Percentiles rank a stretch among this genome's conserved stretches.
These are phyloP conservation scores for Lerista edwardsae DNA, from an alignment of 2,797 vertebrate genomes.

Conservation along the genomic window DNA sequence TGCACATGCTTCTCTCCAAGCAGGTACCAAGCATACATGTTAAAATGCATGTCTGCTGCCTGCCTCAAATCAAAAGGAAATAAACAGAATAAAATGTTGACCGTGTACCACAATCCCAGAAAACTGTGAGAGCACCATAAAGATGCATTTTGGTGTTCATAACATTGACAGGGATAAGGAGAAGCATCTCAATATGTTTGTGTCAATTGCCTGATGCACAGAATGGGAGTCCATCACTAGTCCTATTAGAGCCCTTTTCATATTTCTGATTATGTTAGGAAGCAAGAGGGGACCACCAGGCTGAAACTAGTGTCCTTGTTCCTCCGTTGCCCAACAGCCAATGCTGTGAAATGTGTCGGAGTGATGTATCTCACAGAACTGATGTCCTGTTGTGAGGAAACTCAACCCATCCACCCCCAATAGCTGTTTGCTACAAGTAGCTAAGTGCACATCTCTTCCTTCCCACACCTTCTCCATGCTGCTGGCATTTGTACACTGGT, in stretches of 20 bases:
- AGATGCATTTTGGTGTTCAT: neutral
- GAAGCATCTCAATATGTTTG: neutral
- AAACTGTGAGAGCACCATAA: neutral
- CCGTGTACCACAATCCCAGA: neutral
- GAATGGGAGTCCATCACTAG: neutral
- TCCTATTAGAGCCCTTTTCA: neutral
- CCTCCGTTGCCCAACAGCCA: neutral
- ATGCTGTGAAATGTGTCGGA: neutral
- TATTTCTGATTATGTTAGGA: neutral
- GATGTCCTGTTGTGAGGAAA: neutral
- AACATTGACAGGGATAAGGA: neutral
- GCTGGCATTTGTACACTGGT: neutral
- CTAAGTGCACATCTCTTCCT: neutral
- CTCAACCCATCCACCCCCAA: neutral
- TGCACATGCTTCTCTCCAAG: too few relatives aligned
- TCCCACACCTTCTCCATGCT: too few relatives aligned
- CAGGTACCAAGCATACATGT: too few relatives aligned
- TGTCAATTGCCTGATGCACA: neutral
- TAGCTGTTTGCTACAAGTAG: neutral
- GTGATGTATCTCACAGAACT: neutral
- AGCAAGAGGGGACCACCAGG: neutral
- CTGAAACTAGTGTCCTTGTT: neutral
- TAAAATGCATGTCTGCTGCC: too few relatives aligned
- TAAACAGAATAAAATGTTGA: too few relatives aligned
- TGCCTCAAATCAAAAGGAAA: too few relatives aligned